Conservation (phyloP, 2,888 invertebrate genomes). For the Tetranychus truncatus region DNA sequence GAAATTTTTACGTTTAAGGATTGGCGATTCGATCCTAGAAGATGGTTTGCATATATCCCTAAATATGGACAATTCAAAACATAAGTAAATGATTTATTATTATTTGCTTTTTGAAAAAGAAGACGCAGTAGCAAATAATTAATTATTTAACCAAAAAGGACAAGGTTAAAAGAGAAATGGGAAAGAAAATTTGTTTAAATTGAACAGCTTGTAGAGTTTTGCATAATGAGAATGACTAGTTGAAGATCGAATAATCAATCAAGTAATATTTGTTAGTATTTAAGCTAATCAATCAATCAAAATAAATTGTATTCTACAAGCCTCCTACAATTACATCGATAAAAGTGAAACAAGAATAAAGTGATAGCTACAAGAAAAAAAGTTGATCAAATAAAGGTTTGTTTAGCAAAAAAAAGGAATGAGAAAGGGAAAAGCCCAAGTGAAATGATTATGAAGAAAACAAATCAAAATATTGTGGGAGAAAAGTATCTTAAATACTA, state of each 20-base stretch:
- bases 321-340: not conserved
- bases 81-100: not conserved
- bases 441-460: not conserved
- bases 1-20: conserved; percentile 30
- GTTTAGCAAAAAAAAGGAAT: not conserved
- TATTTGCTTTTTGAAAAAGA: not conserved
- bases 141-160: not conserved
- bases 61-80: not conserved
- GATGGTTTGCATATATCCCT: conserved; percentile 6
- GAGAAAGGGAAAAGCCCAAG: not conserved
- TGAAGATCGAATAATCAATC: not conserved
- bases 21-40: conserved; percentile 27
- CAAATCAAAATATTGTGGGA: not conserved
- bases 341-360: not conserved
- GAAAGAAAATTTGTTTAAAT: no score
- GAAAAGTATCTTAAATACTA: not conserved
- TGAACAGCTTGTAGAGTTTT: no score
- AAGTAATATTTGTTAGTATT: not conserved
- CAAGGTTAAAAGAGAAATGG: not conserved
- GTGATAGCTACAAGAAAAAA: not conserved
- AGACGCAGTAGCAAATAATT: not conserved
- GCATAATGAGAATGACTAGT: not conserved
- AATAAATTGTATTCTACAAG: not conserved
- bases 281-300: not conserved
- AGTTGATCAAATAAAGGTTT: not conserved